Conservation (phyloP, 2,797 vertebrate species). For the Squalus acanthias region DNA sequence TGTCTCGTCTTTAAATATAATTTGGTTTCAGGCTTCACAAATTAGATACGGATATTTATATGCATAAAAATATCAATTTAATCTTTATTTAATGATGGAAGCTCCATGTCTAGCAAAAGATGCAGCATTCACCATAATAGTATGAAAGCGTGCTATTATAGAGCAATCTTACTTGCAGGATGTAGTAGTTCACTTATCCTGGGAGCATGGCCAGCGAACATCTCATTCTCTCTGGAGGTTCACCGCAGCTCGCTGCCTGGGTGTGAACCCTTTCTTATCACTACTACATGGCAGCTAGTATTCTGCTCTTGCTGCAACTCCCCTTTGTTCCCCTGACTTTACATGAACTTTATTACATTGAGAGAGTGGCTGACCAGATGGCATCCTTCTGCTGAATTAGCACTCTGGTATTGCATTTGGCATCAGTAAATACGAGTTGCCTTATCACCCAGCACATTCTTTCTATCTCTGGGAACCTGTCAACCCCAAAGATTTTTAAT, state of each 20-base stretch:
- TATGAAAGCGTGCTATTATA: neutral
- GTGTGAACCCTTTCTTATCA: neutral
- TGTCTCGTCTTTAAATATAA: no score
- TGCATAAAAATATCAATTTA: no score
- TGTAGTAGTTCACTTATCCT: neutral
- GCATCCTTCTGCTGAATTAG: no score
- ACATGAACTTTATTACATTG: neutral
- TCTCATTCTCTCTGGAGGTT: neutral
- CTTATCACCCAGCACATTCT: no score
- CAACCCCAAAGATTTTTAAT: no score
- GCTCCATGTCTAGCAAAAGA: neutral
- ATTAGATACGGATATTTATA: no score
- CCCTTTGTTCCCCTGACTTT: neutral
- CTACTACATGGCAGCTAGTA: neutral
- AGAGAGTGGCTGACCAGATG: no score
- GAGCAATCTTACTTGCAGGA: neutral
- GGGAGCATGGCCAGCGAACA: neutral
- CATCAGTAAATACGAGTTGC: no score
- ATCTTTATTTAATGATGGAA: no score
- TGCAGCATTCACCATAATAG: neutral
- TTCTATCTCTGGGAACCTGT: no score
- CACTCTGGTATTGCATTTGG: no score
- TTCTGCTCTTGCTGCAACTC: neutral
- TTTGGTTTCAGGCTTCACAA: no score
- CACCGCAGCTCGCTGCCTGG: neutral